A percentile compares a stretch with the other conserved stretches of the same genome.
Evolutionary conservation across 1,140 invertebrate genomes (phyloP).

Genomic region (Conus ventricosus): DNA sequence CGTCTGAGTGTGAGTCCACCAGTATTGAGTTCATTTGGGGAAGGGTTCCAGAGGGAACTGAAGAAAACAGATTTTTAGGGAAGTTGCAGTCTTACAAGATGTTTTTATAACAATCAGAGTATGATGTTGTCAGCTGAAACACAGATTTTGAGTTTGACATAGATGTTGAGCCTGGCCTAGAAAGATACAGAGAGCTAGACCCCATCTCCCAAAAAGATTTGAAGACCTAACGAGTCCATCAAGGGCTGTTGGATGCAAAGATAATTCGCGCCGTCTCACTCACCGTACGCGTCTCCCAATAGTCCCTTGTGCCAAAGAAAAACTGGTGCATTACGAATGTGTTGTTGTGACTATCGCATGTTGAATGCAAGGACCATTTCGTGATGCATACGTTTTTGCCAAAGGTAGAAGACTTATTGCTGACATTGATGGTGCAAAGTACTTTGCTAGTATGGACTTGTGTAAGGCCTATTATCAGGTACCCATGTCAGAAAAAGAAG

Average conservation of each 20-base stretch:
- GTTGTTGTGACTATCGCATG: conserved; percentile 14
- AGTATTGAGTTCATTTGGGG: background rate
- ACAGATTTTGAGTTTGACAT: no score
- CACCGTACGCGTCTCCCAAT: conserved; percentile 14
- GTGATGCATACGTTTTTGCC: background rate
- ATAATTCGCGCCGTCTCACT: conserved; percentile 4
- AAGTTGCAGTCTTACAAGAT: background rate
- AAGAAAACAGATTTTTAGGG: background rate
- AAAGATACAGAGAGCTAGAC: conserved; percentile 17
- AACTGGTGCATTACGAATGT: background rate
- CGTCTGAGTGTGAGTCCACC: background rate
- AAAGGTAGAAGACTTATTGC: conserved; percentile 20
- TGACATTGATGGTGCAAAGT: conserved; percentile 12
- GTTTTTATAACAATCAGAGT: background rate
- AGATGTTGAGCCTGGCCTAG: conserved; percentile 11
- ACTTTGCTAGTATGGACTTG: background rate
- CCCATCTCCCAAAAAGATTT: conserved; percentile 10
- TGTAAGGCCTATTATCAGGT: conserved; percentile 19
- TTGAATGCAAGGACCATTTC: background rate
- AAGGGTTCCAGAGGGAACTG: background rate
- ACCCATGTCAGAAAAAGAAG: conserved; percentile 11
- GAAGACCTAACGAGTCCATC: background rate
- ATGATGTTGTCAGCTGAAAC: no score
- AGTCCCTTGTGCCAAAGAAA: background rate
- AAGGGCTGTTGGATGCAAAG: conserved; percentile 20